These are phyloP conservation scores for Hirtodrosophila trivittata DNA, from an alignment of 2,888 invertebrate genomes.

Conservation along the genomic window DNA sequence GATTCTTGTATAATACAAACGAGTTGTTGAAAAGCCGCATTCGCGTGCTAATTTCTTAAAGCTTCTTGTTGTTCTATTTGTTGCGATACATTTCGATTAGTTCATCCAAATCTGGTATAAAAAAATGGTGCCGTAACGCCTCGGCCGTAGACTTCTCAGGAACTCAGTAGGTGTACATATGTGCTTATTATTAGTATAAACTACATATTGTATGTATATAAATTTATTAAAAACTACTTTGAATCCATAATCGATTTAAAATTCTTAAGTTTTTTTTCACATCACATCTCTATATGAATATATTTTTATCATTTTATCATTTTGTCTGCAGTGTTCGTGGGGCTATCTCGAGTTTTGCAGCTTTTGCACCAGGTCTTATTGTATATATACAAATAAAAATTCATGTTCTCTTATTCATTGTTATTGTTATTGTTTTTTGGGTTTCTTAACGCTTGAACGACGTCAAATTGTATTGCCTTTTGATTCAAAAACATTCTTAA, in stretches of 20 bases:
- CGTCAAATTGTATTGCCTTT: neutral
- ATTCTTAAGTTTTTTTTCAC: slow-evolving; percentile 20
- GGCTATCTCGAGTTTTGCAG: slow-evolving; percentile 25
- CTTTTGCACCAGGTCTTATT: slow-evolving; percentile 19
- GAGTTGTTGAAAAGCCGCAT: slow-evolving; percentile 37
- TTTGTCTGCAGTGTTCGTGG: slow-evolving; percentile 37
- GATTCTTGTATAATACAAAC: slow-evolving; percentile 60
- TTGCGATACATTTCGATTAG: slow-evolving; percentile 31
- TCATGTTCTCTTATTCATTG: slow-evolving; percentile 9
- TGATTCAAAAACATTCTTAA: slow-evolving; percentile 82
- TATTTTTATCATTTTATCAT: slow-evolving; percentile 14
- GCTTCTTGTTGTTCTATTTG: slow-evolving; percentile 44
- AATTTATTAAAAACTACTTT: slow-evolving; percentile 50
- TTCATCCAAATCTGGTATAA: slow-evolving; percentile 34
- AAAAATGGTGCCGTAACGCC: slow-evolving; percentile 30
- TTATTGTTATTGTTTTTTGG: slow-evolving; percentile 15
- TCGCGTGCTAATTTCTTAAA: slow-evolving; percentile 56
- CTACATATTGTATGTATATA: slow-evolving; percentile 21
- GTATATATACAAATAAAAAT: slow-evolving; percentile 32
- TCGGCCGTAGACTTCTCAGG: slow-evolving; percentile 51
- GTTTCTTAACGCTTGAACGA: neutral
- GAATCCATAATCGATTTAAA: slow-evolving; percentile 45
- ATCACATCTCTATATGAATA: slow-evolving; percentile 30
- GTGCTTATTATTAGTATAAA: slow-evolving; percentile 52
- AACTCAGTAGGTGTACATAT: slow-evolving; percentile 59